Percentiles rank a stretch among this genome's conserved stretches.
phyloP scores from a whole-genome alignment of 2,888 invertebrate species.

The Cantharis nigra region DNA sequence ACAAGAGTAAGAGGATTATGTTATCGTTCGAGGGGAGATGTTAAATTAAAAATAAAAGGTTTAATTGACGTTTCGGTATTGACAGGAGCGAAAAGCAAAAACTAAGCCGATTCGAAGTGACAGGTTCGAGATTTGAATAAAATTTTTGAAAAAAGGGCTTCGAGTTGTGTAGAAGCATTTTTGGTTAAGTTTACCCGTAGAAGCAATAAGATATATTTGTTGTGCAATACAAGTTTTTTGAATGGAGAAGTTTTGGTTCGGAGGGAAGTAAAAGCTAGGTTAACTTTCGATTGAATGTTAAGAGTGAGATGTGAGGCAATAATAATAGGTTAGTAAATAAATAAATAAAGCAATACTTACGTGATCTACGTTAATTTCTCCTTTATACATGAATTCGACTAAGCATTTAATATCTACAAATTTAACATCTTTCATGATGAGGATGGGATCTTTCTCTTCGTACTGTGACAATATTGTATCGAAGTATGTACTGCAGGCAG shows the following conservation, averaged over 20 bases:
- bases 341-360: constrained; percentile 62
- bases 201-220: not conserved
- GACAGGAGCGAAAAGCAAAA: not conserved
- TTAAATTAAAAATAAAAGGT: not conserved
- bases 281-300: not conserved
- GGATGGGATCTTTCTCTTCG: constrained; percentile 79
- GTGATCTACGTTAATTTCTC: constrained; percentile 93
- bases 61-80: not conserved
- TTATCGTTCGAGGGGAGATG: not conserved
- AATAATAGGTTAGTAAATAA: not conserved
- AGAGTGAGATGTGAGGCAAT: not conserved
- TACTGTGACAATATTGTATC: constrained; percentile 83
- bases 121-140: not conserved
- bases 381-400: constrained; percentile 94
- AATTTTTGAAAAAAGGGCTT: not conserved
- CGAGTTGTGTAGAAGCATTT: not conserved
- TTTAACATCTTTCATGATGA: constrained; percentile 88
- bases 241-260: not conserved
- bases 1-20: not conserved
- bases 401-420: constrained; percentile 88
- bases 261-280: not conserved
- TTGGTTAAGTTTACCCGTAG: not conserved
- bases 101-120: not conserved
- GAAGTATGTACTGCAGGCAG: constrained; percentile 91
- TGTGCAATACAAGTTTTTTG: not conserved